A percentile compares a stretch with the other conserved stretches of the same genome.
Conservation (phyloP, 2,888 invertebrate species). For the Heteromurus nitidus region DNA sequence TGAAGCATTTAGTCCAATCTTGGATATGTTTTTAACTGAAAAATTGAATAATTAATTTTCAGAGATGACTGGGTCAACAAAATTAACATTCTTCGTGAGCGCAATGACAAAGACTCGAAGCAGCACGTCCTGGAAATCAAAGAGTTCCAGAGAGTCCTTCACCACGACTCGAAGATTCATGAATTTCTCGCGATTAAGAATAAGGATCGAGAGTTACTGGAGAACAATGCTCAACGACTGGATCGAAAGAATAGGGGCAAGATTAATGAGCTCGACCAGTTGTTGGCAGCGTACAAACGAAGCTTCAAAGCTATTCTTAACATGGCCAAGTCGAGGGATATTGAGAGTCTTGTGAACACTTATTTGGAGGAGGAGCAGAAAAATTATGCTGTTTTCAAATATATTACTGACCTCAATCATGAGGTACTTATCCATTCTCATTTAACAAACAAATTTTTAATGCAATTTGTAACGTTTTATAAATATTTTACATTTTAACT, state of each 20-base stretch:
- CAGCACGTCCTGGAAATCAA: slow-evolving; percentile 69
- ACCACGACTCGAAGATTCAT: slow-evolving; percentile 67
- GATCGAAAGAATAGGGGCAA: slow-evolving; percentile 61
- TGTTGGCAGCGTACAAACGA: slow-evolving; percentile 59
- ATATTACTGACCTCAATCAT: slow-evolving; percentile 64
- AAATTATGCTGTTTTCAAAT: slow-evolving; percentile 67
- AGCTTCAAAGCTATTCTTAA: slow-evolving; percentile 64
- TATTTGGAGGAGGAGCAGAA: slow-evolving; percentile 65
- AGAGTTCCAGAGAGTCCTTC: slow-evolving; percentile 65
- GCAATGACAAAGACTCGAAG: slow-evolving; percentile 68
- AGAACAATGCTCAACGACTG: slow-evolving; percentile 55
- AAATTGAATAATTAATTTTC: slow-evolving; percentile 5
- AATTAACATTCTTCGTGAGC: slow-evolving; percentile 62
- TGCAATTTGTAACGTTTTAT: slow-evolving; percentile 15
- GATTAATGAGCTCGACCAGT: slow-evolving; percentile 56
- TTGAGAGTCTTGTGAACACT: slow-evolving; percentile 57
- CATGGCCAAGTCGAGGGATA: slow-evolving; percentile 60
- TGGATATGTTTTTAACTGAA: too few relatives aligned
- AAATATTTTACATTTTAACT: too few relatives aligned
- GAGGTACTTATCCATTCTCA: slow-evolving; percentile 62
- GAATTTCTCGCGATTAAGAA: slow-evolving; percentile 66
- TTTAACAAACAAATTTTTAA: too few relatives aligned
- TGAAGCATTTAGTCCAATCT: neutral
- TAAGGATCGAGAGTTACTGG: slow-evolving; percentile 56
- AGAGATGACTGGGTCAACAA: slow-evolving; percentile 68